Evolutionary conservation across 2,113 vertebrate genomes (phyloP), one percentile per base, ranked within the genome.

Genomic region (Seriola quinqueradiata): DNA sequence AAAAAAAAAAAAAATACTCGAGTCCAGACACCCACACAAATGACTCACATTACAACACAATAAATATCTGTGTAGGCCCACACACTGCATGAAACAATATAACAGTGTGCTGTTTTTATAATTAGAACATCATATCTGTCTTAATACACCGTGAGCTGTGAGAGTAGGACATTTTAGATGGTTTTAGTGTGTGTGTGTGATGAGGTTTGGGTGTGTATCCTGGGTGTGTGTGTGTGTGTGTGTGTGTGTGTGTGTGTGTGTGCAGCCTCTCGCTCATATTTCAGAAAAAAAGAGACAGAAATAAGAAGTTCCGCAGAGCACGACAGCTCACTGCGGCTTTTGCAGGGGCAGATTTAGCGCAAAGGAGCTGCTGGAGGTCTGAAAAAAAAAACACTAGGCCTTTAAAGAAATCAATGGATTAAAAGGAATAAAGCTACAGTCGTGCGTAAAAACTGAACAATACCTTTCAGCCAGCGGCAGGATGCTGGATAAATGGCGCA

Each of bases 271-370:
- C 28, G 28, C 69, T 59, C 8, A 8, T 44, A n/a, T 69, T 73
- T 75, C 4, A 54, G 2, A 21, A 65, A 58, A 28, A 28, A 57
- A 58, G 38, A 48, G 54, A 11, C 65, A 71, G 21, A 42, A 66
- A 68, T 13, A 25, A 61, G 42, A 80, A 85, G 64, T 88, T 90
- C 82, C 87, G 92, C 90, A 93, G 81, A 83, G 87, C 78, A 32
- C 70, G 81, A 87, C 74, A 63, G 81, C 79, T 34, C 68, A 88
- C 83, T 92, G 91, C 92, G 86, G 90, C 78, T 61, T 77, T 63
- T 79, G 42, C 81, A 23, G 72, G 54, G 72, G 58, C 83, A 52
- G 54, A 46, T 46, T 77, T 55, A 77, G 75, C 78, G 70, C 86
- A 85, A 10, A 36, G 28, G 12, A 44, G 69, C 44, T 42, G 50